Base-by-base conservation (phyloP, 2,113 vertebrate species). In the Syngnathus floridae region DNA sequence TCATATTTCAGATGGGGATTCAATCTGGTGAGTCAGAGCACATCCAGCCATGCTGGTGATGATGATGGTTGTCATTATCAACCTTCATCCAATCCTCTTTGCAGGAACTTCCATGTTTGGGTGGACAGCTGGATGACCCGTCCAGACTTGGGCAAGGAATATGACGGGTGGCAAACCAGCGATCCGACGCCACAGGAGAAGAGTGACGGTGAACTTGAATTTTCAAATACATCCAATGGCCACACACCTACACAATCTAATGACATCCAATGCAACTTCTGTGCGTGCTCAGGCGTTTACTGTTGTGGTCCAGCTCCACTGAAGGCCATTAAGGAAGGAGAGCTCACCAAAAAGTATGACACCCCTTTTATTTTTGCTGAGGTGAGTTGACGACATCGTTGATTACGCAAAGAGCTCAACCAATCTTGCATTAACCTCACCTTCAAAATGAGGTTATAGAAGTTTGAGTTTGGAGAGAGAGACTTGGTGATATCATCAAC, bases 81-180 rank as follows among this genome's bases (percentile, higher is more conserved):
- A n/a, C 17, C 7, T 8, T 48, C 6, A n/a, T 40, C 19, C 11
- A 9, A 19, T 1, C 7, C 4, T 37, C 59, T 64, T 16, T 40
- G 16, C 67, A 98, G 96, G 96, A 97, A 97, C 81, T 98, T 91
- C 80, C 96, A 98, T 70, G 94, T 94, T 72, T 98, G 96, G 96
- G 89, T 94, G 52, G 96, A 98, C 58, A 92, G 89, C 0, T 98
- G 95, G 96, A 98, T 98, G 94, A 77, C 84, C 6, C 94, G 95
- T 37, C 92, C 93, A 0, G 95, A 98, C 78, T 86, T 98, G 54
- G 68, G 72, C 0, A 35, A 68, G 0, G 84, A 76, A 17, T 97
- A 88, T 0, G 85, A 93, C 0, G 96, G 95, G 4, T 98, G 95
- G 96, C 96, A 98, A 83, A 89, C 68, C 2, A 89, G 93, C 38